These are phyloP conservation scores for Gulo gulo DNA, from an alignment of 2,113 vertebrate species.

Conservation along the genomic window DNA sequence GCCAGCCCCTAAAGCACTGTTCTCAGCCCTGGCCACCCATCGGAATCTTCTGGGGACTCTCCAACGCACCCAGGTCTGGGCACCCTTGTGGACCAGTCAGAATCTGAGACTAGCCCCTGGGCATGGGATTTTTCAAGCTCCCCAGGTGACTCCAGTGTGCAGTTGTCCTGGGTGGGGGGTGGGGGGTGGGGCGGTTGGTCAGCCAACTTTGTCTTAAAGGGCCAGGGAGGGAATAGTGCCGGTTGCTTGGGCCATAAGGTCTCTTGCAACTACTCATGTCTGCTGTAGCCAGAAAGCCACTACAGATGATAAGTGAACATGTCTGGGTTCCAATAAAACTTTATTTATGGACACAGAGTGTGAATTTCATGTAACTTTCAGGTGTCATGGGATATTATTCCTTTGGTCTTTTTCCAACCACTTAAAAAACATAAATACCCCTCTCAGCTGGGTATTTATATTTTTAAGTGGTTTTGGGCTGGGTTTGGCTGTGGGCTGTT, in stretches of 20 bases:
- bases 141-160: neutral
- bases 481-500: neutral
- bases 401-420: neutral
- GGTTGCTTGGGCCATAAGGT: neutral
- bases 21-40: neutral
- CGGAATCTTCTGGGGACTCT: neutral
- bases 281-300: neutral
- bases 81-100: neutral
- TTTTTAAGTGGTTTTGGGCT: no score
- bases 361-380: neutral
- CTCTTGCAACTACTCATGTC: neutral
- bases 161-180: neutral
- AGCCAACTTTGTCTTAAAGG: neutral
- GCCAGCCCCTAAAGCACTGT: neutral
- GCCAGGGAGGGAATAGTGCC: neutral
- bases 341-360: neutral
- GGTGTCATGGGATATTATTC: neutral
- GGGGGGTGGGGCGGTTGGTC: no score
- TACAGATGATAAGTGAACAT: fast-evolving
- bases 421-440: neutral
- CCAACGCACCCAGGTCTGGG: fast-evolving
- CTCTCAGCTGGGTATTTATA: no score
- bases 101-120: neutral
- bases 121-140: neutral
- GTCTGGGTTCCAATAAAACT: neutral